Evolutionary conservation across 2,888 invertebrate genomes (phyloP).

Genomic region (Aproaerema taeniolella): DNA sequence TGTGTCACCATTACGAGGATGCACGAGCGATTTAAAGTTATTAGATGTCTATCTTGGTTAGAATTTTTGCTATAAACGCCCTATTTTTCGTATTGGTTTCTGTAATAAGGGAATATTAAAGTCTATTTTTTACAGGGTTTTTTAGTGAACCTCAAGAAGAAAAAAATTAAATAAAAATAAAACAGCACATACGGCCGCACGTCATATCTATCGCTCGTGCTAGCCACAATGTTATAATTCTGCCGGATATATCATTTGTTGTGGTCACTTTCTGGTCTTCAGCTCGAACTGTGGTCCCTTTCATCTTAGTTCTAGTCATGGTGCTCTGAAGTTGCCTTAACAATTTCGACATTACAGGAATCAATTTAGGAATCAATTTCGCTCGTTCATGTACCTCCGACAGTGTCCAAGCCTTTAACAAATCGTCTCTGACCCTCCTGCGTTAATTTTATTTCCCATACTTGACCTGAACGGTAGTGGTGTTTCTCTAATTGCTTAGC

Average conservation of each 20-base stretch:
- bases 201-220: constrained; percentile 6
- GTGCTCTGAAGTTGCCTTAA: too few species aligned
- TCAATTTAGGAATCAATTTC: too few species aligned
- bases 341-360: too few species aligned
- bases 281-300: not conserved
- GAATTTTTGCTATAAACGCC: too few species aligned
- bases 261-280: constrained; percentile 8
- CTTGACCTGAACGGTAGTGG: constrained; percentile 31
- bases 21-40: too few species aligned
- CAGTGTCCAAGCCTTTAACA: constrained; percentile 49
- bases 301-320: constrained; percentile 6
- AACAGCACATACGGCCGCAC: constrained; percentile 7
- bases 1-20: too few species aligned
- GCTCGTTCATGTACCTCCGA: too few species aligned
- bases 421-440: constrained; percentile 57
- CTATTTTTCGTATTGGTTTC: too few species aligned
- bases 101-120: too few species aligned
- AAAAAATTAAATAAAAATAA: constrained; percentile 5
- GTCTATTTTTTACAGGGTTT: too few species aligned
- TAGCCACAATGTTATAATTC: not conserved
- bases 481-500: constrained; percentile 64
- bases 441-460: constrained; percentile 56
- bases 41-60: too few species aligned
- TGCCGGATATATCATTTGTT: not conserved
- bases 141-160: too few species aligned